Evolutionary conservation across 2,113 vertebrate genomes (phyloP), one percentile per base, ranked within the genome.

Genomic region (Anser brachyrhynchus): DNA sequence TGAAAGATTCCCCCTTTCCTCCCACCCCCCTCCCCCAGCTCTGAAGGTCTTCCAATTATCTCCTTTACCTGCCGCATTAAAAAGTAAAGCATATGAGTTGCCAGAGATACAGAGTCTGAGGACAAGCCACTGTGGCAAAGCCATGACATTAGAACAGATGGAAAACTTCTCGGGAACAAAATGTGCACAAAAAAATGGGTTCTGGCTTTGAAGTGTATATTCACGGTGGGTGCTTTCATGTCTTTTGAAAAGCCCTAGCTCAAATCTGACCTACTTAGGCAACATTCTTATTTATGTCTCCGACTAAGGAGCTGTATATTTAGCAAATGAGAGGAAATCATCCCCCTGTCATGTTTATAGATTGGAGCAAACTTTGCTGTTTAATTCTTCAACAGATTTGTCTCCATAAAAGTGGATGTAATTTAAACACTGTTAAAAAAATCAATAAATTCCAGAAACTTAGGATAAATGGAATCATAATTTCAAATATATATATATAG

Each of bases 251-350:
- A 98, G 96, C 97, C 97, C 97, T 52, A 97, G 97, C 97, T 97
- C 97, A 79, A 96, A 97, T 94, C 96, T 98, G 98, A 98, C 98
- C 98, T 98, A 98, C 98, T 98, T 98, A 97, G 96, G 97, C 94
- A 76, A 96, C 84, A 94, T 96, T 97, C 97, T 97, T 98, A 98
- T 98, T 97, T 97, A 95, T 97, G 97, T 97, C 97, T 98, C 94
- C 64, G 31, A 96, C 86, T 97, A 89, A 97, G 96, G 90, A 97
- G 92, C 97, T 96, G 95, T 97, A 97, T 98, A 98, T 98, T 98
- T 98, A 98, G 98, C 98, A 97, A 97, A 96, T 69, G 95, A 98
- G 97, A 95, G 92, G 93, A 95, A 75, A 89, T 96, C 93, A 92
- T 97, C 95, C 96, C 92, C 95, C 85, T 96, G 94, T 97, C 96